Evolutionary conservation across 2,113 vertebrate species (phyloP).

Genomic region (Alethe castanea): DNA sequence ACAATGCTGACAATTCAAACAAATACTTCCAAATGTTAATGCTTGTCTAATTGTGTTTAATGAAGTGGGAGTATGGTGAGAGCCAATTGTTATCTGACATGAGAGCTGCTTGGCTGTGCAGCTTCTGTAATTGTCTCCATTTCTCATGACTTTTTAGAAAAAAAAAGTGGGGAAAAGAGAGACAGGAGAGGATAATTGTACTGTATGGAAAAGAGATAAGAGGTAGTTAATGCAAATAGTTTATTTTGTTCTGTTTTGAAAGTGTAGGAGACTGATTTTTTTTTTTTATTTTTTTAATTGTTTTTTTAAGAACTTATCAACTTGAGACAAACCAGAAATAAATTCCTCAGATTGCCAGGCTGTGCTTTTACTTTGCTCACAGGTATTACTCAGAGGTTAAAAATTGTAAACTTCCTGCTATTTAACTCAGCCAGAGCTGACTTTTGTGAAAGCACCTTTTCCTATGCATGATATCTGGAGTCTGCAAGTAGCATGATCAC

Average conservation of each 20-base stretch:
- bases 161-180: background rate
- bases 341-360: background rate
- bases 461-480: background rate
- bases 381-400: background rate
- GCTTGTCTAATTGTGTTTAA: background rate
- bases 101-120: background rate
- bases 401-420: background rate
- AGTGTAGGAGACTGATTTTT: background rate
- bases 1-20: background rate
- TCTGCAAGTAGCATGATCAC: fast-evolving
- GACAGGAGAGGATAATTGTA: background rate
- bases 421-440: background rate
- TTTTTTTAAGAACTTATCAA: background rate
- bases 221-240: background rate
- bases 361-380: background rate
- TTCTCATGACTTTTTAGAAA: background rate
- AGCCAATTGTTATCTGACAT: background rate
- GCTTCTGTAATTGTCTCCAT: background rate
- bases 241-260: background rate
- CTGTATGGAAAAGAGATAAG: background rate
- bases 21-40: background rate
- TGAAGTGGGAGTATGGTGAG: background rate
- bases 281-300: background rate
- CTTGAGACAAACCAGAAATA: background rate
- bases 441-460: background rate